Conservation (phyloP, 2,113 vertebrate species). For the Leptosomus discolor region DNA sequence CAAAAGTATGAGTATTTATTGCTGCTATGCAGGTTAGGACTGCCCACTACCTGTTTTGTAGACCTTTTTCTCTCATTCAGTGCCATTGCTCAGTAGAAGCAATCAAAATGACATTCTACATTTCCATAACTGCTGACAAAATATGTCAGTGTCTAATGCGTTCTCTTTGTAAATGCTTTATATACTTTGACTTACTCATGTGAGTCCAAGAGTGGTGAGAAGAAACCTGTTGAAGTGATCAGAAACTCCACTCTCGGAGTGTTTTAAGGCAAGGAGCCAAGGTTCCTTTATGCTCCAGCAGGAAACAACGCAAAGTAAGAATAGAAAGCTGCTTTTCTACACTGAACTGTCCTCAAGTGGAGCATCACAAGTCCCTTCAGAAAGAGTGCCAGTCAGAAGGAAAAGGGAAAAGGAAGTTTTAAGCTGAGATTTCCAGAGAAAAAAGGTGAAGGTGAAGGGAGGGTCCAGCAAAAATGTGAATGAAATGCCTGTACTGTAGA, state of each 20-base stretch:
- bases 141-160: neutral
- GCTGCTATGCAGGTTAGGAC: neutral
- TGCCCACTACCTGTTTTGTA: neutral
- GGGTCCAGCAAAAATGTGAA: neutral
- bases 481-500: neutral
- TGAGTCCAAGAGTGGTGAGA: neutral
- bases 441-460: neutral
- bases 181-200: neutral
- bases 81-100: neutral
- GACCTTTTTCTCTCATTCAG: neutral
- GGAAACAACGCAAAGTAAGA: neutral
- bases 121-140: neutral
- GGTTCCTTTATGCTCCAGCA: neutral
- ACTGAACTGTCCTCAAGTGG: neutral
- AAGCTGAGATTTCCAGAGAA: neutral
- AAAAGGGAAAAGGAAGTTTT: neutral
- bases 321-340: neutral
- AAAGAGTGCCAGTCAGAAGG: neutral
- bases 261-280: neutral
- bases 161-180: neutral
- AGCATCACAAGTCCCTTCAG: neutral
- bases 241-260: neutral
- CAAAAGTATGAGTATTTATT: neutral
- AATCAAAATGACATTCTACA: neutral
- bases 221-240: neutral